Percentiles rank a stretch among this genome's conserved stretches.
phyloP scores from a whole-genome alignment of 2,888 invertebrate species.

The Pristionchus entomophagus region DNA sequence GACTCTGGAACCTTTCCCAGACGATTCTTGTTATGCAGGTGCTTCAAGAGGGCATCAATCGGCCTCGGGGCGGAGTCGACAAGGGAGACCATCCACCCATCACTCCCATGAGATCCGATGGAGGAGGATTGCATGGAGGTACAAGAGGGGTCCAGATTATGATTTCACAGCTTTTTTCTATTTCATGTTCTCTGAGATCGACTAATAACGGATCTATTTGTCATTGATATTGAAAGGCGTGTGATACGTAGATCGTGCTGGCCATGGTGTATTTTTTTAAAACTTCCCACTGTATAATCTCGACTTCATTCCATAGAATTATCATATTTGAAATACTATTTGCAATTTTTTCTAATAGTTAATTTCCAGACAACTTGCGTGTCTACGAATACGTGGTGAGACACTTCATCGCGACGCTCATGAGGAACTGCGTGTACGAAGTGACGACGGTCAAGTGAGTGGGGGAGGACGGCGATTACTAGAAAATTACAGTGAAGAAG shows the following conservation, averaged over 20 bases:
- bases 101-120: slow-evolving; percentile 89
- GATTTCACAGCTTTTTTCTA: too few species aligned
- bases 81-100: slow-evolving; percentile 99
- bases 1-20: neutral
- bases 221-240: too few species aligned
- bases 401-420: slow-evolving; percentile 92
- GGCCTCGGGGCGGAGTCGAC: slow-evolving; percentile 89
- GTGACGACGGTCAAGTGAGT: slow-evolving; percentile 67
- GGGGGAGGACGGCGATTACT: slow-evolving; percentile 12
- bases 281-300: too few species aligned
- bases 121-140: slow-evolving; percentile 81
- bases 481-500: too few species aligned
- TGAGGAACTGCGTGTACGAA: slow-evolving; percentile 71
- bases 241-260: neutral
- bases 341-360: too few species aligned
- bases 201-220: too few species aligned
- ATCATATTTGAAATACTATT: too few species aligned
- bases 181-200: too few species aligned
- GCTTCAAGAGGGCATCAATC: slow-evolving; percentile 82
- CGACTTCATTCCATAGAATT: too few species aligned
- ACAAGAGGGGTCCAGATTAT: neutral
- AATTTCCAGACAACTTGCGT: slow-evolving; percentile 85
- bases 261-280: neutral
- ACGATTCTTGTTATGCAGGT: slow-evolving; percentile 51
- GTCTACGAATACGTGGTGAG: slow-evolving; percentile 96